These are phyloP conservation scores for Luehdorfia chinensis DNA, from an alignment of 1,140 invertebrate species.

Conservation along the genomic window DNA sequence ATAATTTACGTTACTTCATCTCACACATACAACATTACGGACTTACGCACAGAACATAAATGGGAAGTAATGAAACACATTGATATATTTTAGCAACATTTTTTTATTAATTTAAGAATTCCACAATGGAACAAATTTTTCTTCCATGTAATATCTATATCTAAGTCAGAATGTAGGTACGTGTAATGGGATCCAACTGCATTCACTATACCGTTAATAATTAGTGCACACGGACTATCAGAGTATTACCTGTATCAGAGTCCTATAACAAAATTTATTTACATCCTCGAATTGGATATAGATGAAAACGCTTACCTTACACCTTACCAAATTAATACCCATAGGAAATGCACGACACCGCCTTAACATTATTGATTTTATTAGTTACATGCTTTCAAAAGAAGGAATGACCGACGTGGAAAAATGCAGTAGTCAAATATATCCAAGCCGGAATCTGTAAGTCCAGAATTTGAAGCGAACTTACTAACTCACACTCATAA, in stretches of 20 bases:
- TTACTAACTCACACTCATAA: slow-evolving; percentile 12
- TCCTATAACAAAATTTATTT: slow-evolving; percentile 25
- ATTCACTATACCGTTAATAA: slow-evolving; percentile 30
- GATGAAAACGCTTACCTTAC: slow-evolving; percentile 1
- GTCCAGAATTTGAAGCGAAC: slow-evolving; percentile 12
- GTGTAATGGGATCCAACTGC: slow-evolving; percentile 38
- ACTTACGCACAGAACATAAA: too few species aligned
- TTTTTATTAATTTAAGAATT: slow-evolving; percentile 78
- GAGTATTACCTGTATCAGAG: slow-evolving; percentile 37
- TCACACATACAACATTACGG: too few species aligned
- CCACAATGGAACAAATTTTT: slow-evolving; percentile 70
- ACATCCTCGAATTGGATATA: slow-evolving; percentile 12
- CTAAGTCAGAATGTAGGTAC: slow-evolving; percentile 63
- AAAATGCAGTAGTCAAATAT: slow-evolving; percentile 6
- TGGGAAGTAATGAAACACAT: slow-evolving; percentile 54
- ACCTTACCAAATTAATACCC: not conserved
- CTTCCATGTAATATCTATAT: slow-evolving; percentile 68
- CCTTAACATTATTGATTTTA: not conserved
- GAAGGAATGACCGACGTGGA: not conserved
- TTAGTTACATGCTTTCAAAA: not conserved
- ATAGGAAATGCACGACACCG: not conserved
- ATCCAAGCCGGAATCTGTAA: slow-evolving; percentile 8
- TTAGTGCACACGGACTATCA: slow-evolving; percentile 43
- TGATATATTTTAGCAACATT: slow-evolving; percentile 75
- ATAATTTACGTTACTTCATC: too few species aligned